Evolutionary conservation across 1,140 invertebrate species (phyloP).

Genomic region (Bradynema listronoti): DNA sequence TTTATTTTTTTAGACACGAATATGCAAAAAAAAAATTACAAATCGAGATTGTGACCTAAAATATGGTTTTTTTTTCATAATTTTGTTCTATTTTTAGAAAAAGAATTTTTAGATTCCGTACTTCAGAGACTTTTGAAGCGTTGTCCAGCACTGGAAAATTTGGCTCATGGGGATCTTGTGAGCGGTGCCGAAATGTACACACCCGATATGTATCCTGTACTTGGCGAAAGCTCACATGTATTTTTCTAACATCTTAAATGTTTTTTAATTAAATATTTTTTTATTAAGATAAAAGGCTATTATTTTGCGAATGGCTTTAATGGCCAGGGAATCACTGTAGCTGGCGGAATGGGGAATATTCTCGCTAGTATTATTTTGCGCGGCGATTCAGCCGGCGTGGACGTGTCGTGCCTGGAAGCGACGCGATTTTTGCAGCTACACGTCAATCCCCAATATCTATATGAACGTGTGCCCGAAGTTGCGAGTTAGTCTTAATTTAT

Average conservation of each 20-base stretch:
- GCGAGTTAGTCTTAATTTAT: slow-evolving; percentile 66
- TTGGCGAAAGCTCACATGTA: slow-evolving; percentile 84
- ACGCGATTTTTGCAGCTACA: slow-evolving; percentile 85
- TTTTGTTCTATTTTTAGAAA: background rate
- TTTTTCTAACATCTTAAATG: slow-evolving; percentile 26
- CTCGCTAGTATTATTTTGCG: slow-evolving; percentile 81
- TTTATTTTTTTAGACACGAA: slow-evolving; percentile 10
- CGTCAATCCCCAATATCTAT: slow-evolving; percentile 86
- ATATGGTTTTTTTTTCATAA: background rate
- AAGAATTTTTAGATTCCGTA: slow-evolving; percentile 64
- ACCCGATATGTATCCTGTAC: slow-evolving; percentile 66
- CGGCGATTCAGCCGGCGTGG: slow-evolving; percentile 52
- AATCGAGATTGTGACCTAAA: background rate
- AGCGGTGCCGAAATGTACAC: slow-evolving; percentile 89
- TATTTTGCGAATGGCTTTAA: slow-evolving; percentile 91
- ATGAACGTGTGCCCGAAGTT: slow-evolving; percentile 84
- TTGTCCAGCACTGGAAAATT: slow-evolving; percentile 70
- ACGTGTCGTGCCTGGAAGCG: slow-evolving; percentile 60
- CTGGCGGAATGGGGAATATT: slow-evolving; percentile 82
- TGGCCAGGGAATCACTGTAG: slow-evolving; percentile 81
- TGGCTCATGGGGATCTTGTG: slow-evolving; percentile 69
- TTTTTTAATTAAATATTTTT: slow-evolving; percentile 21
- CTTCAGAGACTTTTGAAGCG: slow-evolving; percentile 76
- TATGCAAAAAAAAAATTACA: background rate
- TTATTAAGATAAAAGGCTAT: slow-evolving; percentile 76